Evolutionary conservation across 30 jellyfish, hydroid and myxozoan species (phyloP), one percentile per base, ranked within the genome.

Genomic region (Rhopilema esculentum): DNA sequence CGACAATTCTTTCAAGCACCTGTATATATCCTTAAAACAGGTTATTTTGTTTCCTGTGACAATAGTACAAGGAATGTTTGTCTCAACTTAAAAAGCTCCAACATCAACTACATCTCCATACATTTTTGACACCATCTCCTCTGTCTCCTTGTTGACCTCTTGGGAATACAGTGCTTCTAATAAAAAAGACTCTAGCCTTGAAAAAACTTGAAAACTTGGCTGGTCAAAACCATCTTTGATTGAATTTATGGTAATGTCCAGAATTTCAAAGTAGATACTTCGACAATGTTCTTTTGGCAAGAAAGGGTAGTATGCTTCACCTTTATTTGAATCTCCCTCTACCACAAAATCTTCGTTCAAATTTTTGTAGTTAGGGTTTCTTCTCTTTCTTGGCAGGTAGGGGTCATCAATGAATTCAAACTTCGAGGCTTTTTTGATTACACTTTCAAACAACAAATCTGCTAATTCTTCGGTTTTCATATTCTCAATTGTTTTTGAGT

Each of bases 391-490:
- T 64, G 75, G 75, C 75, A 64, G 75, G 32, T 2, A 4, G 8
- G 75, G 75, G 31, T 64, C 32, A 21, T 64, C 31, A 23, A 64
- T 26, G 75, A 64, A 64, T 2, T 64, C 75, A 64, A 21, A 64
- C 75, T 64, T 23, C 16, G 75, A 21, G 28, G 75, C 75, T 64
- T 64, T 64, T 64, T 64, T 23, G 32, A 64, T 9, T 23, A 26
- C 62, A 30, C 8, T 71, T 71, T 71, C 82, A 22, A 24, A 23
- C 8, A 71, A 71, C 27, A 26, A 30, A 30, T 71, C 62, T 26
- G 82, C 82, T 8, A 71, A 71, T 22, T 30, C 62, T n/a, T 71
- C 82, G 27, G 64, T 24, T 71, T 71, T 26, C 82, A 71, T 71
- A n/a, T 26, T 24, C 82, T 71, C 82, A 6, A 30, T 20, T n/a